These are phyloP conservation scores for Glaucomys volans DNA, from an alignment of 2,113 vertebrate species.

Conservation along the genomic window DNA sequence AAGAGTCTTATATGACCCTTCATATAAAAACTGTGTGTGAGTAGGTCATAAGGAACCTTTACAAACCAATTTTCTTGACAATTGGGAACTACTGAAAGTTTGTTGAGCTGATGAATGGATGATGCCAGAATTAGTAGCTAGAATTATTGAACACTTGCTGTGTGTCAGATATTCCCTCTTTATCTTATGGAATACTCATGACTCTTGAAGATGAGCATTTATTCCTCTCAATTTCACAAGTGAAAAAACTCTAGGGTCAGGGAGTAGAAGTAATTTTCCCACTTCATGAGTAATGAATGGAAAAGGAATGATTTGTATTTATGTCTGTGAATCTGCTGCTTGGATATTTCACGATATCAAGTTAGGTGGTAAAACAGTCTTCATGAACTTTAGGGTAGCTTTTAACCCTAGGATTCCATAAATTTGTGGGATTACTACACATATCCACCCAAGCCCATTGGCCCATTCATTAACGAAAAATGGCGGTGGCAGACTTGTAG, in stretches of 20 bases:
- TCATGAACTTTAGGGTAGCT: not conserved
- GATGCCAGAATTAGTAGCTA: not conserved
- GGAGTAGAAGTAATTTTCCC: not conserved
- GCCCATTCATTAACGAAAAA: not conserved
- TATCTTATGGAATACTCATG: not conserved
- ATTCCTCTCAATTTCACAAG: not conserved
- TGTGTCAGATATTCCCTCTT: not conserved
- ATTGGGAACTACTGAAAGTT: not conserved
- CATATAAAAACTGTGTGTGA: not conserved
- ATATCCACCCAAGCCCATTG: not conserved
- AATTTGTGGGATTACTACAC: not conserved
- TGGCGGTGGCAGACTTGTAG: not conserved
- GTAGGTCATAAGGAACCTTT: not conserved
- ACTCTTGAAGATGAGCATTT: not conserved
- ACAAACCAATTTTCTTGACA: slow-evolving; percentile 4
- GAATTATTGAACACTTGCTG: not conserved
- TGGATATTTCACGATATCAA: not conserved
- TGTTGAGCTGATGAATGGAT: not conserved
- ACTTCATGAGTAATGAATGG: not conserved
- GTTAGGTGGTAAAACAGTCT: not conserved
- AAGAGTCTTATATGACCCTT: not conserved
- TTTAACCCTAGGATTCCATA: not conserved
- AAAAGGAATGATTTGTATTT: slow-evolving; percentile 1
- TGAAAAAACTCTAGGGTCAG: not conserved
- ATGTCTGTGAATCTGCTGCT: not conserved